A percentile compares a stretch with the other conserved stretches of the same genome.
These are phyloP conservation scores for Latrodectus elegans DNA, from an alignment of 2,888 invertebrate genomes.

Conservation along the genomic window DNA sequence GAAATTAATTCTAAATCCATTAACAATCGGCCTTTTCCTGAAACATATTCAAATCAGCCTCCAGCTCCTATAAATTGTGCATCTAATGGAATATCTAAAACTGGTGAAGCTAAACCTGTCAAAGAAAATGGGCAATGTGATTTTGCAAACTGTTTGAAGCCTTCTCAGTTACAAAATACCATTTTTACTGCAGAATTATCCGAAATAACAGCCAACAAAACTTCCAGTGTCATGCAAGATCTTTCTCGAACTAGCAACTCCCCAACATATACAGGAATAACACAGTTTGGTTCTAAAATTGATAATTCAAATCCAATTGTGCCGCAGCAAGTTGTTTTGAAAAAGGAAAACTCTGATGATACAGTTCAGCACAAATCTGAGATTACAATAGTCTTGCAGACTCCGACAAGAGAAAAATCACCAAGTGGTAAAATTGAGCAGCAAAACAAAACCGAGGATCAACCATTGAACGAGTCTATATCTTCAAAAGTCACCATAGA, in stretches of 20 bases:
- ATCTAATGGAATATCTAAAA: not conserved
- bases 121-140: conserved; percentile 39
- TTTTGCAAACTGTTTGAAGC: conserved; percentile 51
- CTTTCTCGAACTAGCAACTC: conserved; percentile 26
- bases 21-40: not conserved
- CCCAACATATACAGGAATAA: conserved; percentile 31
- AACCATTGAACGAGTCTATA: not conserved
- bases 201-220: conserved; percentile 42
- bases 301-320: not conserved
- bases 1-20: conserved; percentile 37
- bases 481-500: not conserved
- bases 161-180: conserved; percentile 56
- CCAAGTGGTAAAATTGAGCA: not conserved
- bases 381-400: conserved; percentile 37
- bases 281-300: conserved; percentile 5
- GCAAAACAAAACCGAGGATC: not conserved
- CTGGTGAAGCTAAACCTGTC: not conserved
- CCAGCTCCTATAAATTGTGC: not conserved
- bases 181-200: conserved; percentile 48
- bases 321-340: not conserved
- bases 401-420: not conserved
- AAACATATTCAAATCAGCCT: not conserved
- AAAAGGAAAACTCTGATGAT: not conserved
- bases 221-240: not conserved
- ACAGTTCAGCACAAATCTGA: conserved; percentile 37